Evolutionary conservation across 2,797 vertebrate species (phyloP), one percentile per base, ranked within the genome.

Genomic region (Cottoperca gobio): DNA sequence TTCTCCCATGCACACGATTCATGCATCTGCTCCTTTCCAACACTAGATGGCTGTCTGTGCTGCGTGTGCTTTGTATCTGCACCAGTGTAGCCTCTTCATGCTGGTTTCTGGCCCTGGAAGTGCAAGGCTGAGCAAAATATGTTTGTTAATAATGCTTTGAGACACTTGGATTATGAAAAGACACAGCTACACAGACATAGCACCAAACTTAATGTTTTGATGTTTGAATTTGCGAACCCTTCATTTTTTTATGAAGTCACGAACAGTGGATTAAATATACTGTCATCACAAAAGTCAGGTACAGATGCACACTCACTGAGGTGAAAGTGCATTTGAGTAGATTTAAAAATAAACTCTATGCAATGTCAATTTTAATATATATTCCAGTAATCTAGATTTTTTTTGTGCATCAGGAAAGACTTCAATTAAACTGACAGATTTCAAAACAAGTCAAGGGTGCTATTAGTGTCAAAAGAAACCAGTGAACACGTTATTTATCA

Each of bases 21-120:
- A 9, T 16, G 35, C 79, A 61, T 65, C 28, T 83, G 70, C 90
- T 79, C 61, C 12, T 60, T 79, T 73, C 63, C 37, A 23, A 88
- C 95, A 94, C 94, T 94, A 95, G 95, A 94, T 96, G 95, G 94
- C 92, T 93, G 91, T 92, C 84, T 93, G 88, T 89, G 90, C 94
- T 93, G 84, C 46, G 76, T 69, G 26, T 91, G 88, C 78, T 17
- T 6, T 79, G 61, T 17, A 11, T 42, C 70, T 12, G 61, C 64
- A 26, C 21, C 67, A 69, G 61, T 53, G 71, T 76, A 68, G 73
- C 53, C 75, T 73, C 70, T 28, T 50, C 78, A 6, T 16, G 43
- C 71, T 72, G 88, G 75, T 72, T 53, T 76, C 81, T 89, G 80
- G 87, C 76, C 87, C 87, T 79, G 83, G 77, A 82, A 89, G 87